A percentile compares a stretch with the other conserved stretches of the same genome.
Conservation (phyloP, 1,140 invertebrate genomes). For the Trichonephila clavata region DNA sequence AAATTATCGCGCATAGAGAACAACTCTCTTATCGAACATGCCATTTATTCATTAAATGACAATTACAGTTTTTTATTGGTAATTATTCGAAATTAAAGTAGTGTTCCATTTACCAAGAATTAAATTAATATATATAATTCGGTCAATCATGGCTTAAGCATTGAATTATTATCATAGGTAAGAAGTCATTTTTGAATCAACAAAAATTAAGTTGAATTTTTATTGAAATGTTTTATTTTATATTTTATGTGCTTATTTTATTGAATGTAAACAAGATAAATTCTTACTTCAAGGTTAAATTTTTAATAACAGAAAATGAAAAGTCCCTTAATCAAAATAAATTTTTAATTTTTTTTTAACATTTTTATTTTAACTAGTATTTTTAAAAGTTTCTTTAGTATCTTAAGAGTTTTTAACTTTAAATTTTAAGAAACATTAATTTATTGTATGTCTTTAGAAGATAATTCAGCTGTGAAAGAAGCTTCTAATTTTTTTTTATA, state of each 20-base stretch:
- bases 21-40: background rate
- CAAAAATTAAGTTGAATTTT: no score
- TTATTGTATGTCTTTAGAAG: no score
- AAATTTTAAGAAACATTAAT: no score
- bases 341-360: no score
- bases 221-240: background rate
- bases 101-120: background rate
- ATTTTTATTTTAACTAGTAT: no score
- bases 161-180: background rate
- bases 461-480: no score
- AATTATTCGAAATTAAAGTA: background rate
- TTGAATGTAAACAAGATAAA: background rate
- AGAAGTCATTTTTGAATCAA: background rate
- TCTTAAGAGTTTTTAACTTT: no score
- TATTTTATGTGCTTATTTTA: background rate
- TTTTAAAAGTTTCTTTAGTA: no score
- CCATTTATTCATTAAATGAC: background rate
- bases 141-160: background rate
- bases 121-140: background rate
- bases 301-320: no score
- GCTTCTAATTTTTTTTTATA: no score
- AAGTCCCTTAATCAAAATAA: no score
- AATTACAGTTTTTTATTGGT: background rate
- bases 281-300: no score
- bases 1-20: background rate